A percentile compares a stretch with the other conserved stretches of the same genome.
Conservation (phyloP, 1,140 invertebrate species). For the Drosophila sulfurigaster region DNA sequence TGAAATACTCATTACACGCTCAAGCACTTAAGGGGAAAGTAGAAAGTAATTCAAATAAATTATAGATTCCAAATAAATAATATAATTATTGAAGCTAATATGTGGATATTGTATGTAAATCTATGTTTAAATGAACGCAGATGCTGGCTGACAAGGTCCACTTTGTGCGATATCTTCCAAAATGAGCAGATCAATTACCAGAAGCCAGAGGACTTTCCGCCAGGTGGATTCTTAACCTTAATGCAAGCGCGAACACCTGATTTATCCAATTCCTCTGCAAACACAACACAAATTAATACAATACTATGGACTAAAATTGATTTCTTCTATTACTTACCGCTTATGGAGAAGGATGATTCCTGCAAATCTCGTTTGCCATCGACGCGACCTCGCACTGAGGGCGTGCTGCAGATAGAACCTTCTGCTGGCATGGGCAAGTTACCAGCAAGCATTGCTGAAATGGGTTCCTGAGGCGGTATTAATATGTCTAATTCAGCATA, state of each 20-base stretch:
- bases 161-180: constrained; percentile 57
- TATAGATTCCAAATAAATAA: constrained; percentile 21
- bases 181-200: constrained; percentile 86
- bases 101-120: constrained; percentile 7
- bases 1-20: neutral
- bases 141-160: constrained; percentile 51
- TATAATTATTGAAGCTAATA: constrained; percentile 24
- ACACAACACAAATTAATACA: neutral
- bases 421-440: constrained; percentile 63
- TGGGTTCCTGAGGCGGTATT: constrained; percentile 76
- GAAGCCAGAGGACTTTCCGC: constrained; percentile 88
- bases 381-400: constrained; percentile 89
- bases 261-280: constrained; percentile 88
- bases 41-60: constrained; percentile 3
- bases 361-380: constrained; percentile 95
- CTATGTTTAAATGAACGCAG: constrained; percentile 49
- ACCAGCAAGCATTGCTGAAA: constrained; percentile 61
- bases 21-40: constrained; percentile 1
- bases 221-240: constrained; percentile 88
- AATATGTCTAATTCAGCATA: constrained; percentile 84
- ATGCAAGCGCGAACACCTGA: constrained; percentile 88
- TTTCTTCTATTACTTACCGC: constrained; percentile 87
- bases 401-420: constrained; percentile 86
- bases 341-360: constrained; percentile 97
- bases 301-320: neutral